Conservation (phyloP, 2,888 invertebrate genomes). For the Ophion slaviceki region DNA sequence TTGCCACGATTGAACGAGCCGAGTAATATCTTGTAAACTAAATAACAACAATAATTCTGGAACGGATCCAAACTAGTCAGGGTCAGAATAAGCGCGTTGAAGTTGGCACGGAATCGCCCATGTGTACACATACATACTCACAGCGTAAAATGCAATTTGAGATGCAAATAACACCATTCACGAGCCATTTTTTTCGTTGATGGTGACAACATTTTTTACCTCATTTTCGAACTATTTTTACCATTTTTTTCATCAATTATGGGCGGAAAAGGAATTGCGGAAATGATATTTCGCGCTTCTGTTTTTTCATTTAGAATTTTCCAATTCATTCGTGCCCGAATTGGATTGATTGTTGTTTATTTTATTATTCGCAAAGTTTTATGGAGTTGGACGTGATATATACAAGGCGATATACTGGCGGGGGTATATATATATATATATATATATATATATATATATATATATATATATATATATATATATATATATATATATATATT, state of each 20-base stretch:
- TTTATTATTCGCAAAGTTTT: constrained; percentile 34
- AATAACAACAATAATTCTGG: constrained; percentile 11
- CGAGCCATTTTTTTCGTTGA: background rate
- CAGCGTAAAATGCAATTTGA: background rate
- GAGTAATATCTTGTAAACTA: background rate
- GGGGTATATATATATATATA: too few relatives aligned
- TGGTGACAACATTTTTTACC: background rate
- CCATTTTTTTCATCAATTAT: background rate
- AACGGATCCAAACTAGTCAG: background rate
- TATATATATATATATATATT: constrained; percentile 8
- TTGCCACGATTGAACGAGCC: background rate
- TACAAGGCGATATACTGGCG: background rate
- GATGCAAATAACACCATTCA: background rate
- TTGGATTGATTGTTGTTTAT: constrained; percentile 13
- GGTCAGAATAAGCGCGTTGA: background rate
- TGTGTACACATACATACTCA: background rate
- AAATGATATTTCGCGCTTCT: background rate
- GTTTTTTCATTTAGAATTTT: background rate
- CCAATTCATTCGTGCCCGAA: background rate
- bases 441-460: too few relatives aligned
- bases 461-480: constrained; percentile 2
- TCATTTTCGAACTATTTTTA: background rate
- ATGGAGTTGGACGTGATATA: constrained; percentile 18
- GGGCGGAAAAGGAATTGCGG: background rate
- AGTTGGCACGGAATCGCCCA: background rate